Percentiles rank a stretch among this genome's conserved stretches.
Evolutionary conservation across 2,797 vertebrate genomes (phyloP).

Genomic region (Oceanodroma leucorhoa): DNA sequence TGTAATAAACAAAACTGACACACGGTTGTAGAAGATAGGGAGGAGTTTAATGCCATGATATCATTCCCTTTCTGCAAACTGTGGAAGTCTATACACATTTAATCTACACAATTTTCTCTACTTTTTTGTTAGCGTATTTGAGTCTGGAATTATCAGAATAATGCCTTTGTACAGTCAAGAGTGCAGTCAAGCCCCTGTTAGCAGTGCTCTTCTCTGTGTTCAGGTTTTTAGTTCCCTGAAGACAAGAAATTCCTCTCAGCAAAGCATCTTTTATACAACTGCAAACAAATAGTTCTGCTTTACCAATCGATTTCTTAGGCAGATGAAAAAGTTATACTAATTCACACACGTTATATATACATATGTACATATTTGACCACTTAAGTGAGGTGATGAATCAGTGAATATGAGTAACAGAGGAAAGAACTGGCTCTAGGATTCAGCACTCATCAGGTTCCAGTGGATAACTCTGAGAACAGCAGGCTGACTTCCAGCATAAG

Average conservation of each 20-base stretch:
- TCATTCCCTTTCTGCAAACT: background rate
- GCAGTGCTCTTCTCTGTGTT: background rate
- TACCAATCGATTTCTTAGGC: background rate
- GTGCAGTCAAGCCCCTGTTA: background rate
- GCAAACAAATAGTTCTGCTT: background rate
- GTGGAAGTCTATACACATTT: background rate
- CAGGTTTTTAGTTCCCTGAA: background rate
- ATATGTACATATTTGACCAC: background rate
- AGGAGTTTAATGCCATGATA: background rate
- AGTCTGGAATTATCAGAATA: background rate
- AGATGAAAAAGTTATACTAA: background rate
- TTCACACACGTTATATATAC: accelerated
- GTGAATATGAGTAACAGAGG: background rate
- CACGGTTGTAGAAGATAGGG: accelerated
- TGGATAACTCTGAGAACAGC: background rate
- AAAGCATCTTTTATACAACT: background rate
- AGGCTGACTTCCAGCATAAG: background rate
- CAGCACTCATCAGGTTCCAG: background rate
- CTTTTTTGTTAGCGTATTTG: background rate
- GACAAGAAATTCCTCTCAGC: background rate
- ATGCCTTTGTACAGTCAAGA: background rate
- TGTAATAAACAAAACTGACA: background rate
- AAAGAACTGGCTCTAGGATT: background rate
- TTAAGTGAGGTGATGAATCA: background rate
- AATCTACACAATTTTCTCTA: accelerated